Base-by-base conservation (phyloP, 1,140 invertebrate species). In the Drosophila prosaltans region DNA sequence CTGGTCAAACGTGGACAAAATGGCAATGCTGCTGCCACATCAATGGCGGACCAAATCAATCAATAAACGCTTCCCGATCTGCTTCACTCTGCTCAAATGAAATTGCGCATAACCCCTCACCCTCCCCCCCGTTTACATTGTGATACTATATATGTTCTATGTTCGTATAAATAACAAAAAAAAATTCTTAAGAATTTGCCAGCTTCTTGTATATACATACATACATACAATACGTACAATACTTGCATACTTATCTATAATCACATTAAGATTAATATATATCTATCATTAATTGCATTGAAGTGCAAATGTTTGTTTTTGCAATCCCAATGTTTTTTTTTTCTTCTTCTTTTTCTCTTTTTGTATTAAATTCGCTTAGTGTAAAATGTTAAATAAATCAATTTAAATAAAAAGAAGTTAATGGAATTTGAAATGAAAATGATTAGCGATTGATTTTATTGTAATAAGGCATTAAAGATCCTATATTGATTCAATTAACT, bases 111-210 rank as follows among this genome's bases (percentile, higher is more conserved):
- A 16, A 16, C 16, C 16, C 16, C 0, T 16, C 16, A 0, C 16
- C 16, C 16, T 16, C 16, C 16, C 16, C 16, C 16, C 16, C 16
- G 16, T 16, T 16, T 16, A 51, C 45, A 51, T 67, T 78, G 75
- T 78, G 75, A 78, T 78, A 78, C 62, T 70, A 62, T 74, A 77
- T 70, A n/a, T 69, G 64, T 51, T 40, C 40, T 58, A 45, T 61
- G 48, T 40, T 39, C 24, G 55, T 57, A 26, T 59, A 66, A 59
- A 30, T 24, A 57, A 57, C 24, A 55, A 57, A 30, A 16, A 16
- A 16, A 16, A 57, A 40, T 40, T 24, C 16, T 24, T 16, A 32
- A 16, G 28, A 40, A 39, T 40, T 59, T 58, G 55, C 11, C 55
- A 36, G 28, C 55, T 58, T 36, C 28, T 32, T 51, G 45, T 58